Conservation (phyloP, 1,140 invertebrate genomes). For the Drosophila lini region DNA sequence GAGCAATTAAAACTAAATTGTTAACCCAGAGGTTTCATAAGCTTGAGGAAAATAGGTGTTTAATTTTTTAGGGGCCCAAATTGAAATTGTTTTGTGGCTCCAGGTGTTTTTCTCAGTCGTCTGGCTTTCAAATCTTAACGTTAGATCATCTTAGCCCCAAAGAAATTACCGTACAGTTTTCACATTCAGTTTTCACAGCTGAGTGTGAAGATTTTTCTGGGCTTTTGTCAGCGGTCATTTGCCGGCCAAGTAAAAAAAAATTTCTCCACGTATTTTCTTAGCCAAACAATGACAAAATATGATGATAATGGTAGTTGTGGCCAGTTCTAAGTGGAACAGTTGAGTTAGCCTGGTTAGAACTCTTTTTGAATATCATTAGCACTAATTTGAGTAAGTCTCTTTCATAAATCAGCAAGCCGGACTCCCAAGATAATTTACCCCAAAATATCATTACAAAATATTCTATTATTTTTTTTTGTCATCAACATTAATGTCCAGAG, state of each 20-base stretch:
- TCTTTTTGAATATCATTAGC: conserved; percentile 5
- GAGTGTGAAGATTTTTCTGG: conserved; percentile 49
- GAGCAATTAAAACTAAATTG: conserved; percentile 4
- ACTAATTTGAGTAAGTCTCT: background rate
- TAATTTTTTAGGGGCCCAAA: background rate
- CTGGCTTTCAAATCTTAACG: conserved; percentile 14
- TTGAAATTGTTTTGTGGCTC: background rate
- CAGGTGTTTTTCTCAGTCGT: background rate
- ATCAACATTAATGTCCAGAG: conserved; percentile 14
- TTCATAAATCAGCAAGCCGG: background rate
- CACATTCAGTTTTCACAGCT: conserved; percentile 61
- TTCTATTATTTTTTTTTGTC: conserved; percentile 1
- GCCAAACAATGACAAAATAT: conserved; percentile 30
- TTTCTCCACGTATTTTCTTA: conserved; percentile 19
- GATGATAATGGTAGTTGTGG: conserved; percentile 15
- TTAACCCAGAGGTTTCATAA: background rate
- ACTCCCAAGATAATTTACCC: conserved; percentile 3
- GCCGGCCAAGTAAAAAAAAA: conserved; percentile 10
- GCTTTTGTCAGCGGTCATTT: conserved; percentile 20
- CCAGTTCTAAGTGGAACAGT: conserved; percentile 24
- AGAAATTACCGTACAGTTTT: conserved; percentile 56
- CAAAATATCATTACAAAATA: conserved; percentile 16
- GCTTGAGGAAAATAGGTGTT: background rate
- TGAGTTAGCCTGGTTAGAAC: conserved; percentile 18
- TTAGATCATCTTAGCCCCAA: conserved; percentile 35